phyloP scores from a whole-genome alignment of 2,113 vertebrate genomes.

The Pomatorhinus ruficollis region DNA sequence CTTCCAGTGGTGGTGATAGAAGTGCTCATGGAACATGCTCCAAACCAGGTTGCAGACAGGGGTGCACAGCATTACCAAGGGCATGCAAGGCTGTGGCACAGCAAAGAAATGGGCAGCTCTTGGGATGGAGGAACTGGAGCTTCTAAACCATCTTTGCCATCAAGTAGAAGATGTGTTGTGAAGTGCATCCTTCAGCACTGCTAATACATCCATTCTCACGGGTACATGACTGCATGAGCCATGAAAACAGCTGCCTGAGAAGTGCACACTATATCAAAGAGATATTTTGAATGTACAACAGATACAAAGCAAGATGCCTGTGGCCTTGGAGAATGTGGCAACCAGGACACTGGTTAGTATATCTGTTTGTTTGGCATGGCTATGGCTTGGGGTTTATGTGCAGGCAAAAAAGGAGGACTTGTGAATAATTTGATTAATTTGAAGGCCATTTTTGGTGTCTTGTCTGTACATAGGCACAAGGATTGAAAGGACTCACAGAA shows the following conservation, averaged over 20 bases:
- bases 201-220: background rate
- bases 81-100: fast-evolving
- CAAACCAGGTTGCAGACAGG: background rate
- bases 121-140: background rate
- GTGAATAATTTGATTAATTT: background rate
- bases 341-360: background rate
- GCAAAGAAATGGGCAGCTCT: background rate
- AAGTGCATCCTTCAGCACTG: background rate
- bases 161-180: background rate
- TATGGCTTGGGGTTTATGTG: background rate
- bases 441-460: background rate
- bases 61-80: background rate
- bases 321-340: background rate
- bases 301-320: background rate
- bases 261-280: background rate
- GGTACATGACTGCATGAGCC: background rate
- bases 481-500: background rate
- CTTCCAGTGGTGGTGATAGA: background rate
- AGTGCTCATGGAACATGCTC: background rate
- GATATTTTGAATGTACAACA: background rate
- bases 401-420: background rate
- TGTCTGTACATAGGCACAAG: background rate
- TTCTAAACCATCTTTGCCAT: background rate
- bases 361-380: background rate
- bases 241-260: background rate